These are phyloP conservation scores for Syngnathoides biaculeatus DNA, from an alignment of 2,113 vertebrate genomes.

Conservation along the genomic window DNA sequence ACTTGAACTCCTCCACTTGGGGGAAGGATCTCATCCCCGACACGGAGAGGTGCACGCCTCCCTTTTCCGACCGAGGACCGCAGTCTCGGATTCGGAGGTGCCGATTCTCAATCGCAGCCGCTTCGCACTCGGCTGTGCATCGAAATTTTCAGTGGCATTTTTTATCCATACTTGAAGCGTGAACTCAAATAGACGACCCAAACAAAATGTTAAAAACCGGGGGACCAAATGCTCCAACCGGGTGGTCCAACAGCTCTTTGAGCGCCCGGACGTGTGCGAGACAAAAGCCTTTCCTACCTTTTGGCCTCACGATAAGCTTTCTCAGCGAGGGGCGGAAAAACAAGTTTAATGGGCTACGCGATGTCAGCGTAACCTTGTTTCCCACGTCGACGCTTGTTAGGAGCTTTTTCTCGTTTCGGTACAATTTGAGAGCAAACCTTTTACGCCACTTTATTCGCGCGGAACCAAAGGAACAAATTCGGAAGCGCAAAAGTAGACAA, in stretches of 20 bases:
- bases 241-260: slow-evolving; percentile 63
- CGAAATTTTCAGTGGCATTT: no score
- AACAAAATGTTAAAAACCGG: slow-evolving; percentile 59
- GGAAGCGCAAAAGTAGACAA: not conserved
- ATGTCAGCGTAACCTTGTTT: slow-evolving; percentile 29
- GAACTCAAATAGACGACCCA: slow-evolving; percentile 55
- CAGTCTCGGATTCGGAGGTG: no score
- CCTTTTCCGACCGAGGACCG: no score
- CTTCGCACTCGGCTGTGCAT: no score
- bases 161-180: no score
- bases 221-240: slow-evolving; percentile 55
- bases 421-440: slow-evolving; percentile 4
- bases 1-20: no score
- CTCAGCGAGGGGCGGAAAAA: slow-evolving; percentile 37
- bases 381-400: slow-evolving; percentile 13
- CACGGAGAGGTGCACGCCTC: no score
- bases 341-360: slow-evolving; percentile 40
- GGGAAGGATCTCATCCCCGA: no score
- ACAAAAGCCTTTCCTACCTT: slow-evolving; percentile 36
- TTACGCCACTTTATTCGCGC: not conserved
- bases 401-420: slow-evolving; percentile 21
- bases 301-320: slow-evolving; percentile 43
- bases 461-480: not conserved
- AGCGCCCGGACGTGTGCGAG: slow-evolving; percentile 7
- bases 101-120: no score